phyloP scores from a whole-genome alignment of 2,113 vertebrate genomes.

The Clarias gariepinus region DNA sequence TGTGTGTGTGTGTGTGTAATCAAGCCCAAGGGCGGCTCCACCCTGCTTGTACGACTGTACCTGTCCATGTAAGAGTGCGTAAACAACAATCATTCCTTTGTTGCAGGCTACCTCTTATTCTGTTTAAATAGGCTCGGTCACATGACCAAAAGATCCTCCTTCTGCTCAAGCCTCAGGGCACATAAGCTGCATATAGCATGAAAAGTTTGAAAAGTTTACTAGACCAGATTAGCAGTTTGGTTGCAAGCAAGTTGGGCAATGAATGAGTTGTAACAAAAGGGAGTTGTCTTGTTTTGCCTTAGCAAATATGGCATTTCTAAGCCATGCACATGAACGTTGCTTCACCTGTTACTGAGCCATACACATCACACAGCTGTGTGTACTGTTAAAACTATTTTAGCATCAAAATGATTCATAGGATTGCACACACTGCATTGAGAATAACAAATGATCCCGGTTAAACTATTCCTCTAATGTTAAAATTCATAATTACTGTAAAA shows the following conservation, averaged over 20 bases:
- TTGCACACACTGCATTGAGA: not conserved
- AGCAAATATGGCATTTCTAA: not conserved
- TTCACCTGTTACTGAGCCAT: not conserved
- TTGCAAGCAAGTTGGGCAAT: not conserved
- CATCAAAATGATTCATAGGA: not conserved
- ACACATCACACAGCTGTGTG: not conserved
- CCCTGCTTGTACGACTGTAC: constrained; percentile 33
- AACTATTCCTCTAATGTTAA: not conserved
- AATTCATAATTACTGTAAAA: not conserved
- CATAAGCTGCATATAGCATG: constrained; percentile 9
- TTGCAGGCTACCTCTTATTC: constrained; percentile 9
- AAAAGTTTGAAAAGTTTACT: not conserved
- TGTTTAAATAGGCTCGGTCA: constrained; percentile 53
- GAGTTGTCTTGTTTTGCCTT: not conserved
- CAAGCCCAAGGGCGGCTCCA: constrained; percentile 24
- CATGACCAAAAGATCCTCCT: constrained; percentile 11
- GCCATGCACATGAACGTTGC: not conserved
- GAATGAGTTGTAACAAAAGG: not conserved
- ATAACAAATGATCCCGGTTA: not conserved
- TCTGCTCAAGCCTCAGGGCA: not conserved
- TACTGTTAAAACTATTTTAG: not conserved
- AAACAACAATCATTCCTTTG: constrained; percentile 32
- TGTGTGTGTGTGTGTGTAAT: constrained; percentile 24
- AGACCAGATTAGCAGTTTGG: not conserved
- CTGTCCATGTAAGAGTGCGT: constrained; percentile 18